Base-by-base conservation (phyloP, 2,797 vertebrate species). In the Apogon hyalosoma region DNA sequence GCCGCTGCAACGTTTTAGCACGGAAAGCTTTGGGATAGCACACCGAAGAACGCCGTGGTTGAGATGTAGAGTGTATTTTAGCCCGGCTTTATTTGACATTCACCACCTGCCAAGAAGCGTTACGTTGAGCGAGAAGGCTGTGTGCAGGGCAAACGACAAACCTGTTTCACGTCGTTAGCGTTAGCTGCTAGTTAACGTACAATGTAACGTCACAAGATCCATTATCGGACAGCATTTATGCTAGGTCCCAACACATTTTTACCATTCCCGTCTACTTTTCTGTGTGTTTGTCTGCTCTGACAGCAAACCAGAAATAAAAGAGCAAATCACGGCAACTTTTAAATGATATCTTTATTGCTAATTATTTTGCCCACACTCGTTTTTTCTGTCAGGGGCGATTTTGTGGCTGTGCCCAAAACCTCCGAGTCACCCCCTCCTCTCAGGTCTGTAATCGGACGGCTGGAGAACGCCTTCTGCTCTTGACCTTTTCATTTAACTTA, bases 171-270 rank as follows among this genome's bases (percentile, higher is more conserved):
- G 50, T 43, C 14, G 61, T 67, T 91, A 85, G 85, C 87, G 2
- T 71, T 82, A 90, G 88, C 87, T 24, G 80, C 88, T 87, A 85
- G 70, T 75, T 55, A 63, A 76, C 59, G 0, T 46, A 14, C 65
- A 50, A 7, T 71, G 64, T 42, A 75, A 69, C 73, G 72, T 38
- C 64, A 47, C 43, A 13, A 60, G 65, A 53, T 64, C 84, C 88
- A 85, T 87, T 87, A 73, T 86, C 89, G 88, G 88, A 90, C 87
- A 67, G 6, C 1, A 7, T 69, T 28, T 56, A 50, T 68, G 63
- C 69, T 73, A 58, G 45, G 16, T 63, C 60, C 40, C 0, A 11
- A 52, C 48, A n/a, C 4, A 45, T 72, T 63, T 36, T 36, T 9
- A 28, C 4, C 5, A 6, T 33, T 61, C 3, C 7, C 3, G 24